Conservation (phyloP, 2,113 vertebrate genomes). For the Camelus bactrianus region DNA sequence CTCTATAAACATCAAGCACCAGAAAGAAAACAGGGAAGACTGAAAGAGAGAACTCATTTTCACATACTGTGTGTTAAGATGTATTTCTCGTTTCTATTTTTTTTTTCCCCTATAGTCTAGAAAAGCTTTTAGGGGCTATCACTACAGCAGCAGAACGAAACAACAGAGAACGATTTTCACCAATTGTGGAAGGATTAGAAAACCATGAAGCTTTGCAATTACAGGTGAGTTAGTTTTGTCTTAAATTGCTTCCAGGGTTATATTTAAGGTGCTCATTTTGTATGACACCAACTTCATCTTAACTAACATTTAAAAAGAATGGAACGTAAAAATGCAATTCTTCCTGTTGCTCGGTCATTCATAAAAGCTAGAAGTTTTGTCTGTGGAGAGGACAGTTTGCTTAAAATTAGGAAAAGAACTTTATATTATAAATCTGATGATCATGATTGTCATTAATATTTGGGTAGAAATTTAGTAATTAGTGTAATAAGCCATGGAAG, state of each 20-base stretch:
- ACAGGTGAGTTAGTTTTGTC: slow-evolving; percentile 89
- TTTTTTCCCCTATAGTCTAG: slow-evolving; percentile 88
- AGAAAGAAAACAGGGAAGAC: slow-evolving; percentile 58
- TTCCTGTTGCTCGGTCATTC: slow-evolving; percentile 10
- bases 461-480: slow-evolving; percentile 10
- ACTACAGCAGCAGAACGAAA: slow-evolving; percentile 96
- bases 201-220: slow-evolving; percentile 97
- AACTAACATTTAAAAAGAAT: slow-evolving; percentile 8
- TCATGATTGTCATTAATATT: slow-evolving; percentile 13
- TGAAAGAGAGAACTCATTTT: slow-evolving; percentile 78
- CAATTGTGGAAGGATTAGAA: slow-evolving; percentile 97
- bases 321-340: slow-evolving; percentile 32
- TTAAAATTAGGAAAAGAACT: slow-evolving; percentile 20
- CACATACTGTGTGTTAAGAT: slow-evolving; percentile 82
- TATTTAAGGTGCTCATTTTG: slow-evolving; percentile 35
- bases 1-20: slow-evolving; percentile 50
- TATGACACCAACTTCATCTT: background rate
- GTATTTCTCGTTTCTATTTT: slow-evolving; percentile 80
- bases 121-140: slow-evolving; percentile 97
- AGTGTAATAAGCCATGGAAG: background rate
- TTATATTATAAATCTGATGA: background rate
- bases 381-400: background rate
- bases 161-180: slow-evolving; percentile 95
- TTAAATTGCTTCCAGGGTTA: background rate
- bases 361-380: background rate